Percentiles rank a stretch among this genome's conserved stretches.
These are phyloP conservation scores for Sturnus vulgaris DNA, from an alignment of 2,113 vertebrate genomes.

Conservation along the genomic window DNA sequence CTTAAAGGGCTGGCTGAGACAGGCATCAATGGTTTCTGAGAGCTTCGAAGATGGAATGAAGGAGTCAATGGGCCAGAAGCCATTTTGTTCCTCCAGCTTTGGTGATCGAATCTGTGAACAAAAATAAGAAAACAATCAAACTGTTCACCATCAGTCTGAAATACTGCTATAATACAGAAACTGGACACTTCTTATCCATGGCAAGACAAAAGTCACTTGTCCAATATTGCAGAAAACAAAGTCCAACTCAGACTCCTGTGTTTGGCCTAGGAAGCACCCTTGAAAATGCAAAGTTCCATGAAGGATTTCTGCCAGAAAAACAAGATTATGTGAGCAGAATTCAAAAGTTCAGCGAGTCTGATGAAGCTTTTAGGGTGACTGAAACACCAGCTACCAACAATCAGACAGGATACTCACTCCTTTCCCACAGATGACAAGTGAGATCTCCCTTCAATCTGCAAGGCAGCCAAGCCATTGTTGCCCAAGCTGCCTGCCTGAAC, in stretches of 20 bases:
- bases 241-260: accelerated
- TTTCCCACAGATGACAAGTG: not conserved
- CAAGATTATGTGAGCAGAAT: not conserved
- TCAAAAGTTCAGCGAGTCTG: not conserved
- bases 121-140: not conserved
- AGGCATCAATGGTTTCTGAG: conserved; percentile 64
- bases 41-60: conserved; percentile 64
- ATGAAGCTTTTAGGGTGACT: not conserved
- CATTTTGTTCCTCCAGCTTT: conserved; percentile 77
- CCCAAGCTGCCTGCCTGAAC: not conserved
- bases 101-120: conserved; percentile 70
- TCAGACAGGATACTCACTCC: not conserved
- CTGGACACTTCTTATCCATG: not conserved
- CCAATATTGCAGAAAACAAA: not conserved
- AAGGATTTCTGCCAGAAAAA: not conserved
- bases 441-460: not conserved
- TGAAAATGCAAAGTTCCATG: not conserved
- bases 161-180: not conserved
- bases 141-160: not conserved
- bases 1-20: conserved; percentile 76
- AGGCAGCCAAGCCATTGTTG: not conserved
- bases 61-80: conserved; percentile 73
- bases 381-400: not conserved
- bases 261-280: not conserved
- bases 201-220: not conserved